These are phyloP conservation scores for Coryphaenoides rupestris DNA, from an alignment of 2,113 vertebrate genomes.

Conservation along the genomic window DNA sequence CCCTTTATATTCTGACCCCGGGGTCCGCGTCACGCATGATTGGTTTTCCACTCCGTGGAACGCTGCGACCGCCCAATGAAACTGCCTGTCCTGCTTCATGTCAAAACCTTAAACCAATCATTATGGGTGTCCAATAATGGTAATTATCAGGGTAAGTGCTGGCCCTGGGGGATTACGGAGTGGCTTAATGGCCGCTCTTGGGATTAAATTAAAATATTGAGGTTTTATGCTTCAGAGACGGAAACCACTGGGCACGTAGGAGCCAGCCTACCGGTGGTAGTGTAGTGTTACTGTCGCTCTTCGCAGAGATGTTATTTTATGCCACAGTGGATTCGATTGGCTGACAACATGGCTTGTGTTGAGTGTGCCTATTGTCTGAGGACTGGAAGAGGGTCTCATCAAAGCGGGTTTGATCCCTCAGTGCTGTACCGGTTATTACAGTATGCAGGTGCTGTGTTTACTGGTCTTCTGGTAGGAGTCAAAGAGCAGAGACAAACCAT, in stretches of 20 bases:
- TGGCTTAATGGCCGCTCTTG: slow-evolving; percentile 60
- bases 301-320: too few species aligned
- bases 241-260: slow-evolving; percentile 51
- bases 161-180: slow-evolving; percentile 55
- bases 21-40: slow-evolving; percentile 42
- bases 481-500: background rate
- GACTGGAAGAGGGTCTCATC: too few species aligned
- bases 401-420: too few species aligned
- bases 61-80: slow-evolving; percentile 44
- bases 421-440: too few species aligned
- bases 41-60: slow-evolving; percentile 59
- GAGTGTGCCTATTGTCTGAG: too few species aligned
- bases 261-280: slow-evolving; percentile 29
- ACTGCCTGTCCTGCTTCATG: slow-evolving; percentile 52
- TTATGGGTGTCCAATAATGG: slow-evolving; percentile 70
- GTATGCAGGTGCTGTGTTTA: too few species aligned
- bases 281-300: slow-evolving; percentile 34
- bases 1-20: slow-evolving; percentile 40
- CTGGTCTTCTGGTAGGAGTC: background rate
- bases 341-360: slow-evolving; percentile 4
- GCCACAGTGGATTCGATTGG: too few species aligned
- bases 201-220: slow-evolving; percentile 67
- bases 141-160: slow-evolving; percentile 65
- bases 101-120: slow-evolving; percentile 67
- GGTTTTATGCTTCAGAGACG: slow-evolving; percentile 62